phyloP scores from a whole-genome alignment of 1,140 invertebrate genomes.

The Mycetomoellerius zeteki region DNA sequence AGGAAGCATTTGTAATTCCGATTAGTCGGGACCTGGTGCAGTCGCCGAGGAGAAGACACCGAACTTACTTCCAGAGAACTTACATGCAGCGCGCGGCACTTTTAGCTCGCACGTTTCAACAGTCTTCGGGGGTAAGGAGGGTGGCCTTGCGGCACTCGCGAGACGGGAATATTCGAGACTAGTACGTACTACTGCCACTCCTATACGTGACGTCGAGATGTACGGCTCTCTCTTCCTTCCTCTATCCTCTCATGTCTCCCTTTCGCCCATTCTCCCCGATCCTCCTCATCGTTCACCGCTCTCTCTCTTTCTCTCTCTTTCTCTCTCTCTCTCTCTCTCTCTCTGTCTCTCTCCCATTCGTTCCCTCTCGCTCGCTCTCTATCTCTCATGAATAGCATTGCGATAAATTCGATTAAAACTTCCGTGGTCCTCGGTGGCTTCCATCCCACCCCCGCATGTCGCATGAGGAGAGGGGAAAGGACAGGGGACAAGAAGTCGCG shows the following conservation, averaged over 20 bases:
- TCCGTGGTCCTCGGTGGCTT: slow-evolving; percentile 80
- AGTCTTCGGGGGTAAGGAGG: slow-evolving; percentile 62
- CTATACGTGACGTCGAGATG: slow-evolving; percentile 84
- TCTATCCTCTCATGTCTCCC: slow-evolving; percentile 45
- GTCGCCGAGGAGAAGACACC: slow-evolving; percentile 75
- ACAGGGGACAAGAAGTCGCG: slow-evolving; percentile 69
- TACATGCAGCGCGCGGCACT: slow-evolving; percentile 82
- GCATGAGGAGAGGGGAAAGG: slow-evolving; percentile 37
- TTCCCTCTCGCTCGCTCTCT: slow-evolving; percentile 76
- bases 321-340: background rate
- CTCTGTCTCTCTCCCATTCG: slow-evolving; percentile 15
- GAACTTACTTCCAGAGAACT: slow-evolving; percentile 84
- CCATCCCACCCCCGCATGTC: slow-evolving; percentile 56
- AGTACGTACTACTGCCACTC: slow-evolving; percentile 60
- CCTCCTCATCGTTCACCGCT: background rate
- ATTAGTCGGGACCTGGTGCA: slow-evolving; percentile 79
- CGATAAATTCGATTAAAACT: slow-evolving; percentile 87
- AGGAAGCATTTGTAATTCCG: slow-evolving; percentile 85
- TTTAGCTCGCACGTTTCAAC: slow-evolving; percentile 82
- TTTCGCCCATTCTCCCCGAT: slow-evolving; percentile 39
- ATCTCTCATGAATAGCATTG: slow-evolving; percentile 86
- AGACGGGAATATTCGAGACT: slow-evolving; percentile 66
- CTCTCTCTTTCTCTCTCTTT: slow-evolving; percentile 12
- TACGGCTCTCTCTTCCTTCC: slow-evolving; percentile 76
- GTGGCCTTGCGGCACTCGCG: slow-evolving; percentile 61